Evolutionary conservation across 2,888 invertebrate genomes (phyloP), one percentile per base, ranked within the genome.

Genomic region (Eupithecia inturbata): DNA sequence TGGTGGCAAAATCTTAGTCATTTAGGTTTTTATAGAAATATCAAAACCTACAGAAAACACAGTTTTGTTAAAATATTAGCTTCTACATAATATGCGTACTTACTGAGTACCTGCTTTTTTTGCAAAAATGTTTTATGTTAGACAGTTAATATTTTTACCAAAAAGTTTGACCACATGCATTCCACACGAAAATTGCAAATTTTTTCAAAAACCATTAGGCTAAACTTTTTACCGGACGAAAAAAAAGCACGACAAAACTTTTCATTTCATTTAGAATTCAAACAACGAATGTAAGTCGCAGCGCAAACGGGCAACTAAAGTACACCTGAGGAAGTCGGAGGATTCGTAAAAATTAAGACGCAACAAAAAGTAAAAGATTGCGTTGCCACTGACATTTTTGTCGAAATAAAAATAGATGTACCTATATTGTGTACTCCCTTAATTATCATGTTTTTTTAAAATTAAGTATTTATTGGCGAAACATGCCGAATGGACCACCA

Each of bases 251-350:
- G 79, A 77, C 78, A 79, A 75, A 89, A 89, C 79, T 87, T 87
- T 84, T 80, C 82, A 78, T 85, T 83, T 87, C 86, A 88, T 92
- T 92, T 91, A 85, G 89, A 91, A 93, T 92, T 92, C 92, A 88
- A 91, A 91, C 89, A 91, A 88, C 91, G 91, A 84, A 88, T 84
- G 89, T 86, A 88, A 84, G 85, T 87, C 84, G 19, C 39, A 3
- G 33, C 22, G 66, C 39, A 66, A 12, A 66, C 66, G 6, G 26
- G 66, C 39, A 39, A 66, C 36, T 22, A 12, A 19, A n/a, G 12
- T 10, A 33, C 26, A 31, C 7, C 28, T 62, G 57, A 26, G 26
- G 26, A 57, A 12, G 19, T 6, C 16, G 45, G 16, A 41, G 5
- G 41, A 41, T 41, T 41, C 19, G 19, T 45, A 49, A 49, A 22